These are phyloP conservation scores for Siniperca undulata DNA, from an alignment of 2,797 vertebrate species.

Conservation along the genomic window DNA sequence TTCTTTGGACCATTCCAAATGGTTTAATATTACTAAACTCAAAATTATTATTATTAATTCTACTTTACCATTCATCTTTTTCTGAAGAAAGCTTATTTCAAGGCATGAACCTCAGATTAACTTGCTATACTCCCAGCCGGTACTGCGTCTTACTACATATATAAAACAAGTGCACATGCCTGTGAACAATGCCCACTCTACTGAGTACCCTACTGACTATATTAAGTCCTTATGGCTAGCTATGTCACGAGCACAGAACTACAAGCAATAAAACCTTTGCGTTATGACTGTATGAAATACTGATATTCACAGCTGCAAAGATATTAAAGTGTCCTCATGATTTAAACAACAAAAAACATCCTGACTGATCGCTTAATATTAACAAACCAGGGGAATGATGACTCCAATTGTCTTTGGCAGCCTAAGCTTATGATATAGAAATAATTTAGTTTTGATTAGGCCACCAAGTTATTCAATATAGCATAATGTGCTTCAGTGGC, in stretches of 20 bases:
- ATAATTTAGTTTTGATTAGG: constrained; percentile 80
- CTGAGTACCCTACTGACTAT: too few species aligned
- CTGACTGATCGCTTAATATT: constrained; percentile 13
- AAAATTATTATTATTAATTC: not conserved
- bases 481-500: constrained; percentile 74
- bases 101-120: not conserved
- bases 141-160: not conserved
- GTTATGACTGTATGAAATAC: not conserved
- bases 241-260: not conserved
- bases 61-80: not conserved
- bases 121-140: not conserved
- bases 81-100: not conserved
- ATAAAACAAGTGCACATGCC: not conserved
- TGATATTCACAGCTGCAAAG: not conserved
- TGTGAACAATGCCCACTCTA: not conserved
- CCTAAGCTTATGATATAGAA: constrained; percentile 76
- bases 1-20: not conserved
- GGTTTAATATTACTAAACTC: not conserved
- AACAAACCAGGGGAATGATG: constrained; percentile 51
- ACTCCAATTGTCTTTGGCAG: constrained; percentile 51
- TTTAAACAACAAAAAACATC: constrained; percentile 38
- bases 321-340: constrained; percentile 16
- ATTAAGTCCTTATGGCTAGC: not conserved
- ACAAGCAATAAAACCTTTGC: not conserved
- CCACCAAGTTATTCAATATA: constrained; percentile 64